Percentiles rank a stretch among this genome's conserved stretches.
Conservation (phyloP, 2,113 vertebrate genomes). For the Periophthalmodon schlosseri region DNA sequence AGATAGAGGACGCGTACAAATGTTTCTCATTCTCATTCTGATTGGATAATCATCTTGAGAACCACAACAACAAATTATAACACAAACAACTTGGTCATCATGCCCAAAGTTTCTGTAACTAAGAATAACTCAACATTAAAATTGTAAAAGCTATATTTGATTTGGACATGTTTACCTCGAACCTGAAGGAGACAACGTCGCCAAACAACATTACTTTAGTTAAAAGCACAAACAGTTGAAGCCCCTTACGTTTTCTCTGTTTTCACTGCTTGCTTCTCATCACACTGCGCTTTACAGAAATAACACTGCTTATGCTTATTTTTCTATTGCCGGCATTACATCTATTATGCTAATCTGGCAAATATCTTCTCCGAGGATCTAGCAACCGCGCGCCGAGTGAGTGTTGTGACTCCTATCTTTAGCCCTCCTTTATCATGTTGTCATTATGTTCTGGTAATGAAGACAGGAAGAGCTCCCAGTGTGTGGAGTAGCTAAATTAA, state of each 20-base stretch:
- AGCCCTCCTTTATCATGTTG: constrained; percentile 1
- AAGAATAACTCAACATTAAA: too few relatives aligned
- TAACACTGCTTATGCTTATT: background rate
- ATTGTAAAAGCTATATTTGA: too few relatives aligned
- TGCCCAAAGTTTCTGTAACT: too few relatives aligned
- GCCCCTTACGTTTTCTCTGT: background rate
- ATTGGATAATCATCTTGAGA: too few relatives aligned
- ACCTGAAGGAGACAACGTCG: too few relatives aligned
- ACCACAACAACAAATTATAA: too few relatives aligned
- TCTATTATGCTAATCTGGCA: background rate
- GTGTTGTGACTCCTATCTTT: constrained; percentile 1
- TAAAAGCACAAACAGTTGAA: background rate
- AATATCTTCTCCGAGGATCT: background rate
- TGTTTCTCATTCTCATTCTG: too few relatives aligned
- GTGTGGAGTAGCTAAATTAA: background rate
- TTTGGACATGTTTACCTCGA: too few relatives aligned
- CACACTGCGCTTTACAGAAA: background rate
- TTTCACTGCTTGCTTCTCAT: background rate
- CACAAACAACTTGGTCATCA: too few relatives aligned
- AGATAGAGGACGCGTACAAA: too few relatives aligned
- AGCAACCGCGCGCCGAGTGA: background rate
- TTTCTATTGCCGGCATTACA: background rate
- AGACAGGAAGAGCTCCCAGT: constrained; percentile 2
- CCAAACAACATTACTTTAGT: too few relatives aligned
- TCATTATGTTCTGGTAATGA: constrained; percentile 3